Base-by-base conservation (phyloP, 1,140 invertebrate species). In the Drosophila subpulchrella region DNA sequence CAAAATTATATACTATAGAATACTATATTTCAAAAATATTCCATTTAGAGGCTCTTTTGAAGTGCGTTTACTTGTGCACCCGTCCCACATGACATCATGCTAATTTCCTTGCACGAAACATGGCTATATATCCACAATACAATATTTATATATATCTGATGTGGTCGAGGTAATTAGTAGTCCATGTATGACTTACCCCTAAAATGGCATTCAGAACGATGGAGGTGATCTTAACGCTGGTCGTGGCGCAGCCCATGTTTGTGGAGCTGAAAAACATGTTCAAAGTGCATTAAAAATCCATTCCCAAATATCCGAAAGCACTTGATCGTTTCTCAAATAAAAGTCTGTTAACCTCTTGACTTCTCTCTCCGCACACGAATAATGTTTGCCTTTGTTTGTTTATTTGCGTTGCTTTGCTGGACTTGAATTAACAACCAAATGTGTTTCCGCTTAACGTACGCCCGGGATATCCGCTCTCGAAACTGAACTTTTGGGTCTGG, bases 231-330 rank as follows among this genome's bases (percentile, higher is more conserved):
- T 91, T 91, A 10, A 91, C 75, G 56, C 73, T 91, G 39, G 82
- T 88, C 46, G 85, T 91, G 55, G 85, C 65, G 46, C 90, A 91
- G 65, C 90, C 90, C 90, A 91, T 91, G 75, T 70, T 86, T 30
- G 48, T 53, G 53, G 48, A 73, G 50, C 58, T 72, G 55, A 42
- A 63, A 74, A 74, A 65, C 30, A 61, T 47, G 39, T 34, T 57
- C 6, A 42, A 57, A 44, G 24, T 20, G 42, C 55, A 48, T 61
- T 24, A 56, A 55, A 56, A 10, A 34, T 34, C 7, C 32, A 34
- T 34, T 34, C 8, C 60, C 48, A 24, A 30, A n/a, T 55, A 50
- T 47, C 17, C 36, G n/a, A 53, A 50, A 58, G 27, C 30, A 32
- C 46, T 51, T 38, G 20, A 38, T 11, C 48, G 38, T 41, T 50